These are phyloP conservation scores for Miichthys miiuy DNA, from an alignment of 2,797 vertebrate genomes.

Conservation along the genomic window DNA sequence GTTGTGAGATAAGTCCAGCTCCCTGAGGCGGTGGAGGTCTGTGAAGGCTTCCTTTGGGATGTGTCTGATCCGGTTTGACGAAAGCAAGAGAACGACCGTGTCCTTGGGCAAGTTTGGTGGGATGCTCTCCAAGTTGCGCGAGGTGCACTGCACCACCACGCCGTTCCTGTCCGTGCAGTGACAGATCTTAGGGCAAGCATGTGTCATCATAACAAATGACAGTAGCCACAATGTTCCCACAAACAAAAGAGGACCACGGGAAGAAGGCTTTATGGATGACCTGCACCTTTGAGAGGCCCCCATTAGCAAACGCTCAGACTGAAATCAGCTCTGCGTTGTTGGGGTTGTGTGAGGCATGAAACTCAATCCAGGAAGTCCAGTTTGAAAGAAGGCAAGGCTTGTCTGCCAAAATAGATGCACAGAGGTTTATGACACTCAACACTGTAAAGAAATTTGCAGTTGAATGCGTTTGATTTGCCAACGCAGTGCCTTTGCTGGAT, in stretches of 20 bases:
- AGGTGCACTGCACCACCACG: constrained; percentile 92
- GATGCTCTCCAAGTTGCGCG: constrained; percentile 91
- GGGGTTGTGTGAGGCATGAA: constrained; percentile 7
- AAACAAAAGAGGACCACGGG: constrained; percentile 4
- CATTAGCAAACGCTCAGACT: constrained; percentile 56
- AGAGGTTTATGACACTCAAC: neutral
- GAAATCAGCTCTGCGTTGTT: constrained; percentile 17
- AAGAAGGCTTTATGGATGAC: constrained; percentile 27
- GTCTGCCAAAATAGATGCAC: neutral
- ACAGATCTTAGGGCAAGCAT: constrained; percentile 87
- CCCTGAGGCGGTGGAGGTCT: constrained; percentile 89
- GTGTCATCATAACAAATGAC: neutral
- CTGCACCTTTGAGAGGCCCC: constrained; percentile 53
- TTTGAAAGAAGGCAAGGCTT: neutral
- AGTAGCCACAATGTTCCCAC: constrained; percentile 54
- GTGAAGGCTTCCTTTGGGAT: constrained; percentile 91
- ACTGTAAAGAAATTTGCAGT: neutral
- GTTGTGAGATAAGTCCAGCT: constrained; percentile 93
- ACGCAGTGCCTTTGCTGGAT: no score
- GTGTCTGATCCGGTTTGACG: constrained; percentile 92
- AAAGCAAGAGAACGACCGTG: constrained; percentile 91
- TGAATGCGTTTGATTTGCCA: neutral
- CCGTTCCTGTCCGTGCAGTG: constrained; percentile 89
- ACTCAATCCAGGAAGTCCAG: constrained; percentile 10
- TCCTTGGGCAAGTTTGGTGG: constrained; percentile 90